Base-by-base conservation (phyloP, 2,888 invertebrate species). In the Hyppa rectilinea region DNA sequence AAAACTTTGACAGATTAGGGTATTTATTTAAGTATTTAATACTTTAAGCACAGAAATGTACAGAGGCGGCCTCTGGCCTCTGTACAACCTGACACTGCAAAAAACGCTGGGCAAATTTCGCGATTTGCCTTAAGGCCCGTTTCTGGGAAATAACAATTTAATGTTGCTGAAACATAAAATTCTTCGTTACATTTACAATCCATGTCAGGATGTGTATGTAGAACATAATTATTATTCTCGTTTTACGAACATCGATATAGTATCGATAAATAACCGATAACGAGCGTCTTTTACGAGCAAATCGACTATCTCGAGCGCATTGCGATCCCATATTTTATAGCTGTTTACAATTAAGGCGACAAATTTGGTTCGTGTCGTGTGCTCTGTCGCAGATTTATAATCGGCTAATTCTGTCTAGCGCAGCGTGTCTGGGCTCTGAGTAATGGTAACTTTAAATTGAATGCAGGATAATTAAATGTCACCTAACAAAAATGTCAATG, bases 291-390 rank as follows among this genome's bases (percentile, higher is more conserved):
- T 89, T 84, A 89, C 88, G 89, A 89, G 86, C 80, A 84, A 85
- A 82, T 76, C 76, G 75, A 78, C 85, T 87, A 87, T 88, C 79
- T 87, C 81, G 84, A 83, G 81, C 78, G 68, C 76, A 78, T 77
- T 82, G 84, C 83, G 78, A 87, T 85, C 75, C 71, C 81, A 70
- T 85, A 83, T 84, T 89, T 91, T 87, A 89, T 86, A 78, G 85
- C 77, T 88, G 86, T 90, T 89, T 88, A 89, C 85, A 85, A 87
- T 87, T 85, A 83, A 83, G 76, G 75, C 82, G 89, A 90, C 90
- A 90, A 87, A 87, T 87, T 87, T 78, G 79, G 70, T 81, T 77
- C 73, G 81, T 78, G 74, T 65, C 77, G 79, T 75, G 74, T 58
- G 67, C 73, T 68, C 50, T 78, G 81, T 87, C 82, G 85, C 88